Percentiles rank a stretch among this genome's conserved stretches.
Conservation (phyloP, 1,140 invertebrate species). For the Drosophila parabipectinata region DNA sequence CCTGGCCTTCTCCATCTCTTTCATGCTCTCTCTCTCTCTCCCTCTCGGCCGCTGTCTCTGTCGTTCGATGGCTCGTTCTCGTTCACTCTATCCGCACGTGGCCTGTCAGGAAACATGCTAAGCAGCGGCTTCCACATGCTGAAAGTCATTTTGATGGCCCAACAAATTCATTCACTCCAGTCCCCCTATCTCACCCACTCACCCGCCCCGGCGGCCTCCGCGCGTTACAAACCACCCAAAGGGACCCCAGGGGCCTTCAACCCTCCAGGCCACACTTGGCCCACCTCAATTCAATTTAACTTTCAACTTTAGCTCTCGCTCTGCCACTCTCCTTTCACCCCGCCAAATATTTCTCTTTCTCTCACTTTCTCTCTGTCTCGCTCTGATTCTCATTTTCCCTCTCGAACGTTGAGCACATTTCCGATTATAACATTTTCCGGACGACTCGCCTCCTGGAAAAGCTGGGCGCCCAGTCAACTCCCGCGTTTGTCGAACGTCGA, state of each 20-base stretch:
- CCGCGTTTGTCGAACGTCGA: slow-evolving; percentile 76
- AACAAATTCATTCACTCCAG: slow-evolving; percentile 55
- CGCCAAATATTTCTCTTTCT: background rate
- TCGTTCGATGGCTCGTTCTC: slow-evolving; percentile 20
- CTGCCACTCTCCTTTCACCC: slow-evolving; percentile 9
- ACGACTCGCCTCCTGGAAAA: slow-evolving; percentile 25
- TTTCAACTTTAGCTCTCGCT: slow-evolving; percentile 64
- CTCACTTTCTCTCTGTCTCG: slow-evolving; percentile 2
- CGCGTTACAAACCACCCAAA: slow-evolving; percentile 53
- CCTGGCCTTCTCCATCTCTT: slow-evolving; percentile 12
- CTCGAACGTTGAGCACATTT: slow-evolving; percentile 26
- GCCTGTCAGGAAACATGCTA: slow-evolving; percentile 77
- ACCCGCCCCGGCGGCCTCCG: slow-evolving; percentile 8
- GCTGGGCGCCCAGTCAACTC: slow-evolving; percentile 77
- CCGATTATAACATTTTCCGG: slow-evolving; percentile 6
- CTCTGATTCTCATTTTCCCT: slow-evolving; percentile 4
- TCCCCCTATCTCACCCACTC: slow-evolving; percentile 15
- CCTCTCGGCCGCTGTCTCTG: slow-evolving; percentile 3
- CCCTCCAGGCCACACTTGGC: slow-evolving; percentile 54
- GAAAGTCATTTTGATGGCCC: slow-evolving; percentile 70
- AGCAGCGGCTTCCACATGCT: slow-evolving; percentile 79
- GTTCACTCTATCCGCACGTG: slow-evolving; percentile 64
- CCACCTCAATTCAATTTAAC: slow-evolving; percentile 77
- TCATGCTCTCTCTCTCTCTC: background rate
- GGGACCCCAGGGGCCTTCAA: slow-evolving; percentile 59